Evolutionary conservation across 2,888 invertebrate species (phyloP).

Genomic region (Dolichopus griseipennis): DNA sequence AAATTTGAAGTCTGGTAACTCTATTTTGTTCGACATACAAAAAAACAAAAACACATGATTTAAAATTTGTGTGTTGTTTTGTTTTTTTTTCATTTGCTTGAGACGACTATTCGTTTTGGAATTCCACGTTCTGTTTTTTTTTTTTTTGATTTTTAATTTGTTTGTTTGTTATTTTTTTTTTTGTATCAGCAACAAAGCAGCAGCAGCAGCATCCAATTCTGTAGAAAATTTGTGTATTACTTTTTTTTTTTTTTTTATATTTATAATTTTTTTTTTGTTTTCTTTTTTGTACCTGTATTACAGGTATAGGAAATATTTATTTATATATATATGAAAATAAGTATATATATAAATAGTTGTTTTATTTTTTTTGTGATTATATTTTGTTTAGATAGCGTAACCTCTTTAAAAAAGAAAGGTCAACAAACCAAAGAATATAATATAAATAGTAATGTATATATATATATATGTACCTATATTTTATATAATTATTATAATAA

Average conservation of each 20-base stretch:
- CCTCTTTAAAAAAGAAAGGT: conserved; percentile 5
- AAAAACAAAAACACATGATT: background rate
- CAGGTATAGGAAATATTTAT: conserved; percentile 1
- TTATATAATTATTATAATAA: background rate
- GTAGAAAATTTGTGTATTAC: background rate
- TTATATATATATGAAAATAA: no score
- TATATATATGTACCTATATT: background rate
- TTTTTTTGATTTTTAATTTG: background rate
- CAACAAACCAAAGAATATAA: background rate
- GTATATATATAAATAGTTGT: no score
- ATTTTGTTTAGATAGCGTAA: background rate
- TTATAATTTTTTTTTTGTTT: no score
- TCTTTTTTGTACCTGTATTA: background rate
- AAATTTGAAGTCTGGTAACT: no score
- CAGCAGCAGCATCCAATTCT: background rate
- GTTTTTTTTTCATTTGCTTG: no score
- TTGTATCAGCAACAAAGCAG: background rate
- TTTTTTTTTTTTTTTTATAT: background rate
- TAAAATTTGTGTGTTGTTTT: background rate
- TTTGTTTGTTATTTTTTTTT: no score
- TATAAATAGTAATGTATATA: background rate
- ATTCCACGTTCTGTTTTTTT: background rate
- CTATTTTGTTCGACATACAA: background rate
- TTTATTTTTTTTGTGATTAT: background rate
- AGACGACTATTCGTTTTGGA: background rate